phyloP scores from a whole-genome alignment of 2,113 vertebrate species.

The Cacatua alba region DNA sequence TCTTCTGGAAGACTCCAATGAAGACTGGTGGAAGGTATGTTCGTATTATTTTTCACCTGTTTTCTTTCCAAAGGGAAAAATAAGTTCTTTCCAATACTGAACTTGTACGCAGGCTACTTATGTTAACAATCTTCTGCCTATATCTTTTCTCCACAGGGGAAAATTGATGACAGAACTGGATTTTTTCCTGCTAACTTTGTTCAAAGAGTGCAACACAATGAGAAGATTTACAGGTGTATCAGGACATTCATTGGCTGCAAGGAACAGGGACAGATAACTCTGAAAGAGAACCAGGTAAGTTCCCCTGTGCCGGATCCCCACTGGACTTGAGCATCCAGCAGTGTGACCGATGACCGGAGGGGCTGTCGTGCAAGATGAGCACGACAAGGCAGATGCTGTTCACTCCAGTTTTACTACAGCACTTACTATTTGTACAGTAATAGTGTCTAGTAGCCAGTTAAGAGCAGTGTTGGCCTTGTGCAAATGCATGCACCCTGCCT shows the following conservation, averaged over 20 bases:
- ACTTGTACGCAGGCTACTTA: not conserved
- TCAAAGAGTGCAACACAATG: conserved; percentile 84
- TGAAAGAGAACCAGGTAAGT: conserved; percentile 95
- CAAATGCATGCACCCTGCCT: not conserved
- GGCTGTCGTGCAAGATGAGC: not conserved
- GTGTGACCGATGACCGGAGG: not conserved
- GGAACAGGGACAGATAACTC: conserved; percentile 93
- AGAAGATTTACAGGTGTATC: conserved; percentile 89
- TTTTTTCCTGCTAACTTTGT: conserved; percentile 95
- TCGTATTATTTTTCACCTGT: not conserved
- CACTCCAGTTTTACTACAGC: not conserved
- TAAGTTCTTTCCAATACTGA: not conserved
- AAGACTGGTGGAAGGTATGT: conserved; percentile 97
- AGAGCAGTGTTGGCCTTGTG: not conserved
- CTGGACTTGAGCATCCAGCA: not conserved
- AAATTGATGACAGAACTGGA: conserved; percentile 91
- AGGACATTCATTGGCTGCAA: conserved; percentile 93
- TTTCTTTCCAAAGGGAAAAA: not conserved
- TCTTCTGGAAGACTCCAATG: conserved; percentile 90
- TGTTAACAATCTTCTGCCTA: not conserved
- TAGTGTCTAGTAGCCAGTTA: not conserved
- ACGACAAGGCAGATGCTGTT: not conserved
- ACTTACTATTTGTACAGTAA: not conserved
- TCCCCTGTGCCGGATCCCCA: not conserved
- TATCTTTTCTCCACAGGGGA: conserved; percentile 79